Conservation (phyloP, 2,797 vertebrate species). For the Parotocinclus haroldoi region DNA sequence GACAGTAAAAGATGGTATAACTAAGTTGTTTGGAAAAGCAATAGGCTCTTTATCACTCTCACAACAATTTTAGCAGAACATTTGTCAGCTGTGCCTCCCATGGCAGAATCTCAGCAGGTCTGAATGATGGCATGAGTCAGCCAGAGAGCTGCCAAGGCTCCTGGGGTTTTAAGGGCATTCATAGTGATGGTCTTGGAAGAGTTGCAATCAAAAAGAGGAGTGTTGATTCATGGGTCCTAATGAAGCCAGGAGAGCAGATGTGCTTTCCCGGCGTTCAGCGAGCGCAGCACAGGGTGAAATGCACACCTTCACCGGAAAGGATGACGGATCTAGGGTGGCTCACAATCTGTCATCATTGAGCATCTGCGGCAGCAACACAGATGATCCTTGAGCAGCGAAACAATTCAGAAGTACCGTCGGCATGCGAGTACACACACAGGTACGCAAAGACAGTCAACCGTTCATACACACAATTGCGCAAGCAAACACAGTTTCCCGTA, state of each 20-base stretch:
- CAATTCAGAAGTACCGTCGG: no score
- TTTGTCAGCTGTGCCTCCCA: neutral
- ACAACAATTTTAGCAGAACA: neutral
- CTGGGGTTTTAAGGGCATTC: neutral
- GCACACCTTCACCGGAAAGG: conserved; percentile 70
- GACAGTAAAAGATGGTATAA: neutral
- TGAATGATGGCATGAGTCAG: neutral
- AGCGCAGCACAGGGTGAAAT: conserved; percentile 63
- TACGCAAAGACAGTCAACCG: no score
- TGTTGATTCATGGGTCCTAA: conserved; percentile 54
- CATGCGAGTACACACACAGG: no score
- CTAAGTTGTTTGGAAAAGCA: neutral
- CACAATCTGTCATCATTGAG: conserved; percentile 69
- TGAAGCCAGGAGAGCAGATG: conserved; percentile 64
- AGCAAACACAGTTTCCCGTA: neutral
- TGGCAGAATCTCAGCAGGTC: conserved; percentile 10
- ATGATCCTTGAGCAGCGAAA: no score
- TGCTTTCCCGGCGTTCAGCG: conserved; percentile 65
- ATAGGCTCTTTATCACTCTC: neutral
- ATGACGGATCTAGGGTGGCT: conserved; percentile 76
- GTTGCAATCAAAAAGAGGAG: conserved; percentile 9
- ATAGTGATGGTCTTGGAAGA: neutral
- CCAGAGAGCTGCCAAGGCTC: neutral
- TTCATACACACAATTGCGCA: no score
- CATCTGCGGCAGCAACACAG: neutral